These are phyloP conservation scores for Chrysaora quinquecirrha DNA, from an alignment of 30 jellyfish, hydroid and myxozoan species.

Conservation along the genomic window DNA sequence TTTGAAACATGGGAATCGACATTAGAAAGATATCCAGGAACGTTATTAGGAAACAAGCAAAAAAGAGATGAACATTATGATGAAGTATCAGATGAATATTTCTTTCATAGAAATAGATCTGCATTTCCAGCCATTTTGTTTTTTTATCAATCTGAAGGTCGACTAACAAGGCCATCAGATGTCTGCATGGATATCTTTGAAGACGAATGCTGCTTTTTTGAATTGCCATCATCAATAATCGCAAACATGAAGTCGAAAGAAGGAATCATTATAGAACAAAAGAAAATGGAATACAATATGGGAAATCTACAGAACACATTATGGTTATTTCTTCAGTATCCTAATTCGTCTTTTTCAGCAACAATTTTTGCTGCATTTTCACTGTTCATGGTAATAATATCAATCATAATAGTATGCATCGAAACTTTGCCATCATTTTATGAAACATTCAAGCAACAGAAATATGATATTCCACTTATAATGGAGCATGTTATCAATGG, in stretches of 20 bases:
- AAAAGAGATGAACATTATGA: constrained; percentile 42
- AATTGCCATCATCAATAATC: constrained; percentile 70
- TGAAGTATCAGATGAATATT: constrained; percentile 50
- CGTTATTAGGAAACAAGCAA: constrained; percentile 80
- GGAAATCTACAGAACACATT: neutral
- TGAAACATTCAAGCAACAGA: neutral
- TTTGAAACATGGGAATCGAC: constrained; percentile 92
- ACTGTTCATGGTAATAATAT: constrained; percentile 59
- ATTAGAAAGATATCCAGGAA: constrained; percentile 80
- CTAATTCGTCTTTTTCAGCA: constrained; percentile 84
- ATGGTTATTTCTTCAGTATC: constrained; percentile 87
- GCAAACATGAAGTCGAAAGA: constrained; percentile 66
- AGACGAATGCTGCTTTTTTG: constrained; percentile 81
- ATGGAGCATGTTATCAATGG: constrained; percentile 42
- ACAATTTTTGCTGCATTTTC: constrained; percentile 67
- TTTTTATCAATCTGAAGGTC: constrained; percentile 92
- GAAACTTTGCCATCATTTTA: constrained; percentile 76
- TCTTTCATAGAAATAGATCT: constrained; percentile 79
- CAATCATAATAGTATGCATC: constrained; percentile 79
- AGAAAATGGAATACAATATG: neutral
- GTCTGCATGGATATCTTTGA: constrained; percentile 80
- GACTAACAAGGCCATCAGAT: constrained; percentile 82
- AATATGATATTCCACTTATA: neutral
- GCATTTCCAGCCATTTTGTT: constrained; percentile 91
- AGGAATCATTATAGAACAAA: constrained; percentile 50